phyloP scores from a whole-genome alignment of 2,113 vertebrate genomes.

The Thamnophis sirtalis region DNA sequence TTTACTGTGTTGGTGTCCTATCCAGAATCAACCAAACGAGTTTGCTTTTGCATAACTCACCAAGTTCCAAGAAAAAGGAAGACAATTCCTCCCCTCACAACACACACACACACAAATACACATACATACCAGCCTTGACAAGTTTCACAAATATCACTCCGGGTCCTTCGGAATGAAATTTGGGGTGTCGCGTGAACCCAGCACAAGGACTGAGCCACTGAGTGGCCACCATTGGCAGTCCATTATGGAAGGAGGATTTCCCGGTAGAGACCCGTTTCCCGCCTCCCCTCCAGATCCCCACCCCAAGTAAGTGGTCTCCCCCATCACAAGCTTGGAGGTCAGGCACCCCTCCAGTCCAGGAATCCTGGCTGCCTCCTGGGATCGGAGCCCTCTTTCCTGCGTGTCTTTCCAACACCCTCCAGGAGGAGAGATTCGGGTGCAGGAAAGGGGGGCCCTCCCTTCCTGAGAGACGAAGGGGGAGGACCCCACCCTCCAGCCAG shows the following conservation, averaged over 20 bases:
- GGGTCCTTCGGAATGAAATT: neutral
- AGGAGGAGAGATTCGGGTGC: neutral
- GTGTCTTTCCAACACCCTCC: neutral
- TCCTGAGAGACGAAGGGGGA: neutral
- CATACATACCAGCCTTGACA: neutral
- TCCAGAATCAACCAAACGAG: neutral
- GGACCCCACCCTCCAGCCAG: neutral
- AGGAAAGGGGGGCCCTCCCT: neutral
- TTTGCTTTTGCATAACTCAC: neutral
- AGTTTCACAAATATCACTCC: neutral
- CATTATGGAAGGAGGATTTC: fast-evolving
- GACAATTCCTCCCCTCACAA: neutral
- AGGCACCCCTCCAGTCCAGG: neutral
- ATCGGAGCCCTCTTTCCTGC: too few species aligned
- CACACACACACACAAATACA: too few species aligned
- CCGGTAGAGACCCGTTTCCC: neutral
- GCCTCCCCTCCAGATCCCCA: neutral
- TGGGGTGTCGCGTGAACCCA: neutral
- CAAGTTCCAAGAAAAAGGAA: neutral
- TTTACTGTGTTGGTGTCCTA: neutral
- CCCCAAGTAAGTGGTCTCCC: neutral
- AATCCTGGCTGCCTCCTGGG: neutral
- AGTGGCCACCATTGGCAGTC: neutral
- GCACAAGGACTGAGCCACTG: neutral
- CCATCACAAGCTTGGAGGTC: neutral